These are phyloP conservation scores for Phthorimaea operculella DNA, from an alignment of 1,140 invertebrate species.

Conservation along the genomic window DNA sequence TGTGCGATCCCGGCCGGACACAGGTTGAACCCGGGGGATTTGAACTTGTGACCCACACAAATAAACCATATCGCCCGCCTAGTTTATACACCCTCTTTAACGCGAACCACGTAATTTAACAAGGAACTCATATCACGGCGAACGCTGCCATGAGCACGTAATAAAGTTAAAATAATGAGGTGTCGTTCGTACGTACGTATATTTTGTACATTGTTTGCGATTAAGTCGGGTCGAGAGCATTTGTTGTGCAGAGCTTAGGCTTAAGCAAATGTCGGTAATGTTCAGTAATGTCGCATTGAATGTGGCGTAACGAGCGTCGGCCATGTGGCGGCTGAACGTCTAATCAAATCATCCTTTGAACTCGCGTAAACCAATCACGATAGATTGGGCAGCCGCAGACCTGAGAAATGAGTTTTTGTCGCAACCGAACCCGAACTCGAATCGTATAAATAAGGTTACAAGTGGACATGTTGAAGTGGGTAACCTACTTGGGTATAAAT, in stretches of 20 bases:
- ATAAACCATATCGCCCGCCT: neutral
- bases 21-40: neutral
- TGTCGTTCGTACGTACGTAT: constrained; percentile 20
- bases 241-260: neutral
- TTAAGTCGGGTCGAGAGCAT: neutral
- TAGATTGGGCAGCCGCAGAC: neutral
- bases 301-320: too few relatives aligned
- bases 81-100: constrained; percentile 3
- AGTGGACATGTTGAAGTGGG: too few relatives aligned
- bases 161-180: constrained; percentile 38
- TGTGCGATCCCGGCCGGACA: neutral
- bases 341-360: constrained; percentile 1
- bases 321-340: neutral
- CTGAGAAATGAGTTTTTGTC: too few relatives aligned
- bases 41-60: neutral
- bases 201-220: constrained; percentile 11
- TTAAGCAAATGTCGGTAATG: too few relatives aligned
- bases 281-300: too few relatives aligned
- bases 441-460: too few relatives aligned
- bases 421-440: too few relatives aligned
- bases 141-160: constrained; percentile 8
- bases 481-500: too few relatives aligned
- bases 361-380: neutral
- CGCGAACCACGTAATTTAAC: constrained; percentile 16
- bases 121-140: constrained; percentile 27